Evolutionary conservation across 2,797 vertebrate species (phyloP).

Genomic region (Artibeus lituratus): DNA sequence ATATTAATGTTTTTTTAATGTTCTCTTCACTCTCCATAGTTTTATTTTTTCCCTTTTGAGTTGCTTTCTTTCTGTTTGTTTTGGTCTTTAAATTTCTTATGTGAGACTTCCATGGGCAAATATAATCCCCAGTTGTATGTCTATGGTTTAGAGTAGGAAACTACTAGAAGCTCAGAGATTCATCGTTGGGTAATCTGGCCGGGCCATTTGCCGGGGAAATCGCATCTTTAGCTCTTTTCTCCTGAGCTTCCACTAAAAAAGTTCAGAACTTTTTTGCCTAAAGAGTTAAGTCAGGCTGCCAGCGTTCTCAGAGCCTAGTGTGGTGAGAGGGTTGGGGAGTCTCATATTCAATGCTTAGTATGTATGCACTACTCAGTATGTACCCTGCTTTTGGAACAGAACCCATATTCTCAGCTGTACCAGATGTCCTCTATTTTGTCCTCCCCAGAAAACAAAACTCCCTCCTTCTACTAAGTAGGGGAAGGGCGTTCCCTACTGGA

Average conservation of each 20-base stretch:
- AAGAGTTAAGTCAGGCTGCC: neutral
- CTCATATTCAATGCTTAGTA: neutral
- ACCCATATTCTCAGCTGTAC: neutral
- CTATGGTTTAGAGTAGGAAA: neutral
- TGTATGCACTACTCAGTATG: neutral
- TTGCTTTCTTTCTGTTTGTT: neutral
- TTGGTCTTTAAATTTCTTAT: neutral
- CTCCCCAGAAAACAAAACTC: neutral
- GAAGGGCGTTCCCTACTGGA: neutral
- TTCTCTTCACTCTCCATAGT: neutral
- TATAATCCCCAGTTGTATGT: neutral
- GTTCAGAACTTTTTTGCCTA: neutral
- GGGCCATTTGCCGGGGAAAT: neutral
- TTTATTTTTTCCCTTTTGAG: conserved; percentile 17
- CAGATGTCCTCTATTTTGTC: neutral
- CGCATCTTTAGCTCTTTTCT: neutral
- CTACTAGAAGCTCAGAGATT: neutral
- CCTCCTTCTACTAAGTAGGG: neutral
- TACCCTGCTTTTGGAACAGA: neutral
- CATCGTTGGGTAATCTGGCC: neutral
- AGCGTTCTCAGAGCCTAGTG: neutral
- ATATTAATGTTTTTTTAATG: neutral
- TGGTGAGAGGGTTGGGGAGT: neutral
- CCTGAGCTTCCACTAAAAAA: neutral
- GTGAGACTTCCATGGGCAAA: neutral